Conservation (phyloP, 2,888 invertebrate species). For the Phyto melanocephala region DNA sequence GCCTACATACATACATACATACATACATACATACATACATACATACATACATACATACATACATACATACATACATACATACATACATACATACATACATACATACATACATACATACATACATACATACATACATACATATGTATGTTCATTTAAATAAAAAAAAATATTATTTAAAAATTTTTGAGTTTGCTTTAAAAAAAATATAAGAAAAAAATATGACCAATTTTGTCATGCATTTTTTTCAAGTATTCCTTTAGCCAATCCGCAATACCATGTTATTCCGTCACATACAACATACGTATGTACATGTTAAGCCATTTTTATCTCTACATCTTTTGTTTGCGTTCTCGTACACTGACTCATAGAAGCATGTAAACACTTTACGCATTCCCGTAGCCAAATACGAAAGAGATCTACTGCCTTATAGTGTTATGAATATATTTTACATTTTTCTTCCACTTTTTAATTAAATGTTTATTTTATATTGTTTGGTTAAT, state of each 20-base stretch:
- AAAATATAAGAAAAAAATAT: too few relatives aligned
- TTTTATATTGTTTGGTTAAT: constrained; percentile 62
- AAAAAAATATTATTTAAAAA: too few relatives aligned
- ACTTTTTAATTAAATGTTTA: constrained; percentile 42
- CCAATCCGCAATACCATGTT: background rate
- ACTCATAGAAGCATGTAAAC: background rate
- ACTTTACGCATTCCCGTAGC: constrained; percentile 34
- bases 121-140: too few relatives aligned
- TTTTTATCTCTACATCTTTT: background rate
- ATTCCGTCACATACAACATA: constrained; percentile 41
- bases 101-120: too few relatives aligned
- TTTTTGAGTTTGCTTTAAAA: too few relatives aligned
- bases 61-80: background rate
- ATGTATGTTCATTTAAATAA: too few relatives aligned
- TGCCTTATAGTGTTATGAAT: background rate
- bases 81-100: background rate
- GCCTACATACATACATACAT: too few relatives aligned
- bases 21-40: too few relatives aligned
- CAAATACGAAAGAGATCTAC: background rate
- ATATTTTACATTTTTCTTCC: constrained; percentile 50
- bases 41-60: background rate
- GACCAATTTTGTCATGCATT: too few relatives aligned
- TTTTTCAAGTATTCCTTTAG: constrained; percentile 16
- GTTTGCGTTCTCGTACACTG: constrained; percentile 37
- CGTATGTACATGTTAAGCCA: constrained; percentile 8